Evolutionary conservation across 2,797 vertebrate genomes (phyloP), one percentile per base, ranked within the genome.

Genomic region (Natrix natrix): DNA sequence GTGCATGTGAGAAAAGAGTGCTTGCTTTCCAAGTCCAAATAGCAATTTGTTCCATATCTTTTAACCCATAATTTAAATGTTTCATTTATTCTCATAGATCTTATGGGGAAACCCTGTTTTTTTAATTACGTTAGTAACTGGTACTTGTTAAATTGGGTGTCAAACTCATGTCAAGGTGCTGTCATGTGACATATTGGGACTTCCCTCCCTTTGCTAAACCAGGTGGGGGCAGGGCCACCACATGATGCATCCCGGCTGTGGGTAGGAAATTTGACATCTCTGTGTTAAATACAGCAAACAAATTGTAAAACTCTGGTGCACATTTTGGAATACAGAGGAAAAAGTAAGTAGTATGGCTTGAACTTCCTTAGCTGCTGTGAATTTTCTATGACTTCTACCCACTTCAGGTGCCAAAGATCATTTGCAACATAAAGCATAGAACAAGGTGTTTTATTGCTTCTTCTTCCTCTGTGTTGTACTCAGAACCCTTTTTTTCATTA

Each of bases 21-120:
- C n/a, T 17, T 61, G 43, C 8, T n/a, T 17, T 66, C 92, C n/a
- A 86, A 92, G 86, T 93, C 90, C 61, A 86, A 92, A 88, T 87
- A 92, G 92, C 91, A 89, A 55, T 20, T 57, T 89, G 7, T 88
- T 92, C 59, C 28, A 88, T 90, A 37, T 55, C 63, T 63, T 43
- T 54, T 60, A 4, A 0, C 2, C 0, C 93, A 86, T 55, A 86
- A 92, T 92, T 88, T 28, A 87, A 91, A 43, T 88, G 60, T 32
- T 94, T 91, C 59, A 2, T 86, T 48, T 87, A 24, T 5, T 5
- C 22, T 22, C 89, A 48, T 24, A 43, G 52, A 37, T 66, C 54
- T 32, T 43, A 24, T 93, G 16, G 52, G 17, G 83, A 60, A 8
- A 12, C 16, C 57, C 48, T 92, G 43, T 43, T 54, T 61, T 83